Base-by-base conservation (phyloP, 1,140 invertebrate species). In the Oppia nitens region DNA sequence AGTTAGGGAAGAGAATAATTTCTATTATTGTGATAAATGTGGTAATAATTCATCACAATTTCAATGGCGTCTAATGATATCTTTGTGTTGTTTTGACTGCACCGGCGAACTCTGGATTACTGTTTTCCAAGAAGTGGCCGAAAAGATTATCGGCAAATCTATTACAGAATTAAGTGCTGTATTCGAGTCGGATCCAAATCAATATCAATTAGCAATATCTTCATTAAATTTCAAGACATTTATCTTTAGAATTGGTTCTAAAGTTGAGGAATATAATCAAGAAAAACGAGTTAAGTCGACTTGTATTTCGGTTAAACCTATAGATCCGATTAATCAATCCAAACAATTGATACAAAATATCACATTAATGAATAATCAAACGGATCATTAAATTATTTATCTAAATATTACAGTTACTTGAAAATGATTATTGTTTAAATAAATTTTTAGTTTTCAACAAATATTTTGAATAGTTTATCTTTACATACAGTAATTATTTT, bases 21-120 rank as follows among this genome's bases (percentile, higher is more conserved):
- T 83, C 64, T 98, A 82, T 69, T 77, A 88, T 60, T 98, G 95
- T 71, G 94, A 98, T 70, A 96, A 96, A 71, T 98, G 94, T 70
- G 79, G 83, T 62, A 75, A 79, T 50, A 85, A 88, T 60, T 87
- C 79, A 69, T 80, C 83, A 0, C 83, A 85, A 64, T 97, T 83
- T 68, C 88, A 86, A 65, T 92, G 88, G 73, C 77, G 91, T 49
- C 71, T 95, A 60, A 76, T 97, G 50, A 70, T 62, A 29, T 66
- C 85, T 81, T 71, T 81, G 63, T 83, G 82, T 66, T 73, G 96
- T 40, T 82, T 83, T 0, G 94, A 98, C 73, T 81, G 75, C 69
- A 80, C 82, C 26, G 82, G 79, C 25, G 81, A 81, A 68, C 79
- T 84, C 53, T 96, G 92, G 83, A 80, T 85, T 1, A 94, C 87